Evolutionary conservation across 2,113 vertebrate species (phyloP).

Genomic region (Ammodytes marinus): DNA sequence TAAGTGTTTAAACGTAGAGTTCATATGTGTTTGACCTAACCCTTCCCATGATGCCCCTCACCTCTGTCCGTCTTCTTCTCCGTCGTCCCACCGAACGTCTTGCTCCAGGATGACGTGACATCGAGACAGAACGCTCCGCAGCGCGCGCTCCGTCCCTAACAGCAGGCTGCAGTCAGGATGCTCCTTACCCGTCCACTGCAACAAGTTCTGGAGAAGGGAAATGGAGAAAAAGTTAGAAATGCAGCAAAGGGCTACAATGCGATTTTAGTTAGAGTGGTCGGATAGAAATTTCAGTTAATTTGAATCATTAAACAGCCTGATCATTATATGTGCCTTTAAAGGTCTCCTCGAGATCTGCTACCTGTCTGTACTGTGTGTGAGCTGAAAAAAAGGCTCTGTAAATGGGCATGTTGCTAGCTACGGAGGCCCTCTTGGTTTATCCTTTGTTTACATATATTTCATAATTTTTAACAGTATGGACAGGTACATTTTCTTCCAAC

Average conservation of each 20-base stretch:
- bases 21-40: background rate
- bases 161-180: conserved; percentile 83
- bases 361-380: background rate
- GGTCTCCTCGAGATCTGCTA: background rate
- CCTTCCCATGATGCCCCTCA: conserved; percentile 9
- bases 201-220: conserved; percentile 65
- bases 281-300: background rate
- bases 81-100: conserved; percentile 72
- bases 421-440: too few species aligned
- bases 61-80: conserved; percentile 53
- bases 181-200: conserved; percentile 80
- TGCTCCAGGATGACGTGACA: conserved; percentile 82
- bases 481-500: too few species aligned
- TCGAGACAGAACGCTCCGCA: conserved; percentile 74
- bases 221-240: background rate
- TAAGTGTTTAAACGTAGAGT: background rate
- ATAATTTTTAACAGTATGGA: too few species aligned
- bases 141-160: conserved; percentile 75
- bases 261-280: too few species aligned
- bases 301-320: background rate
- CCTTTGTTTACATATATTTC: too few species aligned
- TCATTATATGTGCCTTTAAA: background rate
- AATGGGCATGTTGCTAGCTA: too few species aligned
- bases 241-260: background rate
- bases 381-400: too few species aligned